These are phyloP conservation scores for Harlomillsia oculata DNA, from an alignment of 1,140 invertebrate species.

Conservation along the genomic window DNA sequence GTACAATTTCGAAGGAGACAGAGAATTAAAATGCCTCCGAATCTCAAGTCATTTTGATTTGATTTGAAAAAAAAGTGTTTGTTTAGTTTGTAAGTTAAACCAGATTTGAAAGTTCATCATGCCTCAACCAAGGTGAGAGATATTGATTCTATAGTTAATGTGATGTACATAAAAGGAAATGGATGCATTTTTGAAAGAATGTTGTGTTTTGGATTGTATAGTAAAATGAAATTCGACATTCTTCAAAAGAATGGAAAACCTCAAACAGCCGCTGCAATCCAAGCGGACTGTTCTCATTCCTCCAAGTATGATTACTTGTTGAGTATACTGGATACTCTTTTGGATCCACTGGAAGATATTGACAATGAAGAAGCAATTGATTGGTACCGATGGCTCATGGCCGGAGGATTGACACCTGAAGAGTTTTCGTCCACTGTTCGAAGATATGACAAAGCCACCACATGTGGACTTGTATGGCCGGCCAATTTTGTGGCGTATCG, in stretches of 20 bases:
- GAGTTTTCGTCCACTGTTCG: slow-evolving; percentile 59
- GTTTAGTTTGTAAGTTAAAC: no score
- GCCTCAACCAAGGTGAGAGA: no score
- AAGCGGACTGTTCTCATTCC: slow-evolving; percentile 37
- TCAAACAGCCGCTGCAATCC: slow-evolving; percentile 19
- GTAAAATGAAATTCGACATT: slow-evolving; percentile 7
- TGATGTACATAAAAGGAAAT: neutral
- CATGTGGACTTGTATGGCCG: slow-evolving; percentile 94
- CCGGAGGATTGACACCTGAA: slow-evolving; percentile 45
- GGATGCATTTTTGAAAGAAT: neutral
- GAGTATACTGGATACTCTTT: slow-evolving; percentile 41
- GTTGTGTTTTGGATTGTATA: neutral
- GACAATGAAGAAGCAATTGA: slow-evolving; percentile 44
- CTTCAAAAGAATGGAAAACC: slow-evolving; percentile 8
- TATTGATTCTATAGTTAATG: no score
- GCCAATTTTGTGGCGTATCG: slow-evolving; percentile 94
- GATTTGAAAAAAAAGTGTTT: no score
- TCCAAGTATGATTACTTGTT: slow-evolving; percentile 37
- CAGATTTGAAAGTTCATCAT: no score
- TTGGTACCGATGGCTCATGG: slow-evolving; percentile 45
- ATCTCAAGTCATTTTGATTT: no score
- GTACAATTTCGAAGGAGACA: no score
- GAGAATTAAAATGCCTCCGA: no score
- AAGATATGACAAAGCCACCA: slow-evolving; percentile 87
- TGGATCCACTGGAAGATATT: slow-evolving; percentile 42